phyloP scores from a whole-genome alignment of 2,797 vertebrate species.

The Spinibarbus caldwelli region DNA sequence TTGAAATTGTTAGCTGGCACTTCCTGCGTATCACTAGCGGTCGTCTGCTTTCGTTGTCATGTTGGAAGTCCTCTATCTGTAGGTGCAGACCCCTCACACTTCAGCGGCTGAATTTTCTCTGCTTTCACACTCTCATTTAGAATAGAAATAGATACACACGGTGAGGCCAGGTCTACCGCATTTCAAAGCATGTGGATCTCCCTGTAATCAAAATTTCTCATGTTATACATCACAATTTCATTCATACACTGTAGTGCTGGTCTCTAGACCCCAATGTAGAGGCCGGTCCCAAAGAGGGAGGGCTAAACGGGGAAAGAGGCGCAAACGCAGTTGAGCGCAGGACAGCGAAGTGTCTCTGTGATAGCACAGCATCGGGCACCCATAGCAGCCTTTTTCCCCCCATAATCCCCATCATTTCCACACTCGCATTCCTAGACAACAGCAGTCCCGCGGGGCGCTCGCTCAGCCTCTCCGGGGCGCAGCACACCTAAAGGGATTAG shows the following conservation, averaged over 20 bases:
- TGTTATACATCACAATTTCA: constrained; percentile 63
- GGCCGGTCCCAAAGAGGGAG: constrained; percentile 66
- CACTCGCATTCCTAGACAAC: constrained; percentile 87
- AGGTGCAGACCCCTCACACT: constrained; percentile 54
- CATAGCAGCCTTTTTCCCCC: constrained; percentile 77
- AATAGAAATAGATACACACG: constrained; percentile 40
- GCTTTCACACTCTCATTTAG: constrained; percentile 55
- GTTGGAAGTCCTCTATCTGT: constrained; percentile 58
- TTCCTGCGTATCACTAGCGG: constrained; percentile 53
- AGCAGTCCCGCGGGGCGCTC: constrained; percentile 78
- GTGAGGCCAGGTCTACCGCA: constrained; percentile 46
- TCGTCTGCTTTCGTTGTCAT: constrained; percentile 53
- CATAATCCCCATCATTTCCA: constrained; percentile 84
- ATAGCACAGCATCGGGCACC: constrained; percentile 79
- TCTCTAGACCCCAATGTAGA: constrained; percentile 28
- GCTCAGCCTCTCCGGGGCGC: constrained; percentile 81
- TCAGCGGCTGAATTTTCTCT: constrained; percentile 55
- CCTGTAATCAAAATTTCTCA: constrained; percentile 50
- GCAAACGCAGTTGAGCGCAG: constrained; percentile 75
- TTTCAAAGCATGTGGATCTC: constrained; percentile 36
- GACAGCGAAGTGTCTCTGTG: constrained; percentile 81
- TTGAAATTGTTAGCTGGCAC: constrained; percentile 58
- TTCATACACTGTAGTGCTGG: constrained; percentile 23
- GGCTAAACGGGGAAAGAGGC: constrained; percentile 72
- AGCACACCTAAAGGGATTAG: constrained; percentile 88